Evolutionary conservation across 2,797 vertebrate genomes (phyloP), one percentile per base, ranked within the genome.

Genomic region (Peromyscus eremicus): DNA sequence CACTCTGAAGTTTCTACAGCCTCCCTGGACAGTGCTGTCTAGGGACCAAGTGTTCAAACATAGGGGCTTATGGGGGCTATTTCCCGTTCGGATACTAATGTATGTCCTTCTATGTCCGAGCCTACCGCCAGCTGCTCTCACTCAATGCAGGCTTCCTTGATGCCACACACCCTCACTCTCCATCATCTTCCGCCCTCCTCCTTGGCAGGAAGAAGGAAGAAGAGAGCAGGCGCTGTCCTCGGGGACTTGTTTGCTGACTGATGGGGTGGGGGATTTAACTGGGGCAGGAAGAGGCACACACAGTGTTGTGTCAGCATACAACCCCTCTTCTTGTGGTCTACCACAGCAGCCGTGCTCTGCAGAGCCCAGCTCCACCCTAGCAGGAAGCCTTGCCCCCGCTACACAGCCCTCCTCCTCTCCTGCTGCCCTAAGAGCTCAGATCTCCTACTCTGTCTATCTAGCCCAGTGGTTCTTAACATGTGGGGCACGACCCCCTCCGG

Each of bases 161-260:
- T 29, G 17, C 40, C 13, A 17, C 0, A 40, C 34, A 5, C 4
- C 5, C 2, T 4, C 34, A 75, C 0, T 2, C 3, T 29, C 55
- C 25, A 19, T 8, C 49, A 43, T 84, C 32, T 43, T 3, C n/a
- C 2, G 16, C 29, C 70, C 37, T 16, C 3, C 46, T 64, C 13
- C 46, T 64, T 92, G 55, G 32, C 12, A n/a, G 60, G 55, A 8
- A 34, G 43, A 27, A 60, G 19, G 62, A 80, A 62, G 19, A 4
- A 52, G 73, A 89, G 37, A 70, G 6, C 66, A 9, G n/a, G 17
- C 0, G 0, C 92, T 83, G 55, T 80, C 80, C 34, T 1, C 32
- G 21, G 87, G 71, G n/a, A 68, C 2, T 8, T 49, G 32, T 34
- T 49, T 40, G 37, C 27, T 70, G n/a, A n/a, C n/a, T 27, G 64